These are phyloP conservation scores for Anastrepha obliqua DNA, from an alignment of 1,140 invertebrate species.

Conservation along the genomic window DNA sequence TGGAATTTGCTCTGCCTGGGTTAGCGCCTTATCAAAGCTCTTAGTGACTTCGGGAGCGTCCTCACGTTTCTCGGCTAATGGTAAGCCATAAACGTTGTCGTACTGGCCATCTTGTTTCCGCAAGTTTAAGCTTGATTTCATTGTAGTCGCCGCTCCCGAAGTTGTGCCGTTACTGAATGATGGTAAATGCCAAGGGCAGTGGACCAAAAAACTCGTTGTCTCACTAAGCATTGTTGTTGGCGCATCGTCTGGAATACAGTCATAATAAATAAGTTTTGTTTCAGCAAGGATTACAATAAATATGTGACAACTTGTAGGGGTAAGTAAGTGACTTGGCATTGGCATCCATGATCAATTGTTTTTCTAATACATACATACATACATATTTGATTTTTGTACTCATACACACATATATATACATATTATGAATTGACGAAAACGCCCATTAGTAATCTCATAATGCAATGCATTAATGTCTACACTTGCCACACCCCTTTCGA, in stretches of 20 bases:
- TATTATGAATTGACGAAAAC: not conserved
- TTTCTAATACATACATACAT: not conserved
- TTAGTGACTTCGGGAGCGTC: not conserved
- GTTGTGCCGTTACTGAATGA: not conserved
- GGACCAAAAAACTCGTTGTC: not conserved
- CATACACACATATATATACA: not conserved
- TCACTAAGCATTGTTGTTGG: not conserved
- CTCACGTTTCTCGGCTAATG: not conserved
- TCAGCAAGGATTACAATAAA: not conserved
- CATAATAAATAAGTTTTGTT: not conserved
- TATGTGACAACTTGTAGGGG: not conserved
- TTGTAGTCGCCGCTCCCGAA: not conserved
- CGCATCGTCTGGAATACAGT: not conserved
- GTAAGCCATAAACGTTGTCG: not conserved
- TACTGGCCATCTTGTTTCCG: not conserved
- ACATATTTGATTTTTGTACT: not conserved
- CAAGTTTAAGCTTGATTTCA: not conserved
- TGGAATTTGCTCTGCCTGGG: not conserved
- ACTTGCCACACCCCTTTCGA: not conserved
- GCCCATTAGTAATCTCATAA: not conserved
- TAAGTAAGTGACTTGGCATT: not conserved
- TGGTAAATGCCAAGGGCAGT: slow-evolving; percentile 5
- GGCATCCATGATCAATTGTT: slow-evolving; percentile 3
- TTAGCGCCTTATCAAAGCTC: not conserved
- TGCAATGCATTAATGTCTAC: not conserved